phyloP scores from a whole-genome alignment of 2,888 invertebrate genomes.

The Leptura quadrifasciata region DNA sequence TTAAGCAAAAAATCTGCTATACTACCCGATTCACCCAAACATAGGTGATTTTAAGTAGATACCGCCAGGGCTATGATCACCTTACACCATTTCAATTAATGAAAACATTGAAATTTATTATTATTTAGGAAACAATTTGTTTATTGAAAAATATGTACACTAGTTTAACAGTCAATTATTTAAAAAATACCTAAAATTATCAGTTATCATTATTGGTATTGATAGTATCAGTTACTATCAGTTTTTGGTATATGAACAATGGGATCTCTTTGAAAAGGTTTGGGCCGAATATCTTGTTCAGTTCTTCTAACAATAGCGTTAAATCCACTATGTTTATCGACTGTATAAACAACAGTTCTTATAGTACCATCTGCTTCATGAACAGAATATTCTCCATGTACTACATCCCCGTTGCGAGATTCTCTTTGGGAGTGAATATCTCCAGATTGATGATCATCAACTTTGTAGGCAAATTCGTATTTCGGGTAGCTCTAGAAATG shows the following conservation, averaged over 20 bases:
- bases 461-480: slow-evolving; percentile 77
- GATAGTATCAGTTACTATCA: not conserved
- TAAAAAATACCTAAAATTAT: not conserved
- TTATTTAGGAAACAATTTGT: not conserved
- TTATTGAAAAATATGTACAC: not conserved
- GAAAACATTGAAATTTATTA: no score
- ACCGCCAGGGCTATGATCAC: no score
- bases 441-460: slow-evolving; percentile 77
- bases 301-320: slow-evolving; percentile 79
- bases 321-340: slow-evolving; percentile 53
- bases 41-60: no score
- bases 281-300: slow-evolving; percentile 66
- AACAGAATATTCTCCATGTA: slow-evolving; percentile 67
- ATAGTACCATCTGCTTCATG: slow-evolving; percentile 62
- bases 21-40: no score
- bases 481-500: slow-evolving; percentile 74
- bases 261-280: not conserved
- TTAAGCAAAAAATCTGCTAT: no score
- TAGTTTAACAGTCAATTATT: not conserved
- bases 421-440: slow-evolving; percentile 75
- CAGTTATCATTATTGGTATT: not conserved
- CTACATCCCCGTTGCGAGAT: slow-evolving; percentile 76
- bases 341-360: slow-evolving; percentile 45
- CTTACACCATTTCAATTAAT: no score
- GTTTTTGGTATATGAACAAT: not conserved